A percentile compares a stretch with the other conserved stretches of the same genome.
phyloP scores from a whole-genome alignment of 1,140 invertebrate genomes.

The Antheraea mylitta region DNA sequence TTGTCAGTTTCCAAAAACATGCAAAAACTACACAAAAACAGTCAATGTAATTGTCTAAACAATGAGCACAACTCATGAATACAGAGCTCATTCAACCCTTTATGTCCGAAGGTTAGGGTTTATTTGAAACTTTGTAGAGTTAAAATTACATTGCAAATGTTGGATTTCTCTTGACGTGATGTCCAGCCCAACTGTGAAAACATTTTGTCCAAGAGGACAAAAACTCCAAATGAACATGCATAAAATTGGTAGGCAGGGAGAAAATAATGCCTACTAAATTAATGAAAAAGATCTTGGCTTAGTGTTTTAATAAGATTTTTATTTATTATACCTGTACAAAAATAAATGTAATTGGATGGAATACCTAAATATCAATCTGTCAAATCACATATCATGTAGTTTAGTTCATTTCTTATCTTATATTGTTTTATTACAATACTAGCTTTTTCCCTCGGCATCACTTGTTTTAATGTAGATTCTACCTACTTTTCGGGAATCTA shows the following conservation, averaged over 20 bases:
- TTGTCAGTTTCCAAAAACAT: background rate
- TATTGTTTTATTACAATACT: no score
- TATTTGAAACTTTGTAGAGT: conserved; percentile 8
- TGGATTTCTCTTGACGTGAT: conserved; percentile 9
- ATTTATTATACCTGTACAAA: no score
- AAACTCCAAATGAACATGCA: background rate
- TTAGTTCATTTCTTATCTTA: no score
- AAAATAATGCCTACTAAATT: background rate
- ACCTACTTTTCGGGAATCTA: no score
- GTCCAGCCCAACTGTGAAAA: conserved; percentile 27
- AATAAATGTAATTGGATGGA: no score
- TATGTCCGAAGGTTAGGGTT: background rate
- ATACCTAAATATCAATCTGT: no score
- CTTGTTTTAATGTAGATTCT: no score
- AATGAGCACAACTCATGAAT: background rate
- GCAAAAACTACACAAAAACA: background rate
- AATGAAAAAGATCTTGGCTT: background rate
- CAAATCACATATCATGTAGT: no score
- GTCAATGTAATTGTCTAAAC: background rate
- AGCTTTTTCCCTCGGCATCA: no score
- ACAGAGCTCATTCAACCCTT: background rate
- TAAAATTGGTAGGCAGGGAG: background rate
- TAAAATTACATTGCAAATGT: conserved; percentile 6
- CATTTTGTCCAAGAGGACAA: conserved; percentile 20
- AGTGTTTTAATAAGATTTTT: background rate